These are phyloP conservation scores for Parauchenoglanis ngamensis DNA, from an alignment of 2,797 vertebrate genomes.

Conservation along the genomic window DNA sequence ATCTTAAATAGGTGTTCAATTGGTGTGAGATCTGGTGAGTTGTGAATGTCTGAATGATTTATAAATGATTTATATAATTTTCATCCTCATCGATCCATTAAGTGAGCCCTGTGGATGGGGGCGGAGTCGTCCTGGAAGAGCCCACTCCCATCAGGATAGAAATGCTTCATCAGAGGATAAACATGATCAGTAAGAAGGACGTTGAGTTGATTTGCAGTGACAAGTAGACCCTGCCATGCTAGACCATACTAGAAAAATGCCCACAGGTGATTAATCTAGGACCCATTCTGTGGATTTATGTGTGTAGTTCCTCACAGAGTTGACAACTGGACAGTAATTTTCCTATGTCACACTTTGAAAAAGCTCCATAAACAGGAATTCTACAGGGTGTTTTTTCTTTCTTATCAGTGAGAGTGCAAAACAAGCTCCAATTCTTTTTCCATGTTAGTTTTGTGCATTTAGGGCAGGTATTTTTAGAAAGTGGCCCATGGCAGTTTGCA, in stretches of 20 bases:
- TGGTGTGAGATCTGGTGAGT: background rate
- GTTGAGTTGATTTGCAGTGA: background rate
- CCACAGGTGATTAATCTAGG: background rate
- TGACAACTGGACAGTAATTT: background rate
- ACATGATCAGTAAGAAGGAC: background rate
- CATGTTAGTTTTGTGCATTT: conserved; percentile 54
- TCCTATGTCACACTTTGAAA: background rate
- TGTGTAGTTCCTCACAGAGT: background rate
- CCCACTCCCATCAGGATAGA: background rate
- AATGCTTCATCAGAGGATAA: background rate
- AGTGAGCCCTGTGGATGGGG: background rate
- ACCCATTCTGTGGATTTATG: background rate
- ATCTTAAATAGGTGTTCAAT: background rate
- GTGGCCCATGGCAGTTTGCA: conserved; percentile 55
- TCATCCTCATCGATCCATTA: no score
- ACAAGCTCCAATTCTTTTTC: conserved; percentile 38
- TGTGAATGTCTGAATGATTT: no score
- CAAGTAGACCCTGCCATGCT: background rate
- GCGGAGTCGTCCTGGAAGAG: background rate
- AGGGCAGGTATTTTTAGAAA: conserved; percentile 68
- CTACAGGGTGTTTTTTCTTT: background rate
- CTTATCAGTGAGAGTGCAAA: conserved; percentile 31
- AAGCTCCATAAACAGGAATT: conserved; percentile 9
- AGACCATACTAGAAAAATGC: background rate
- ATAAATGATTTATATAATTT: conserved; percentile 2